Percentiles rank a stretch among this genome's conserved stretches.
phyloP scores from a whole-genome alignment of 2,113 vertebrate genomes.

The Leuciscus idus region DNA sequence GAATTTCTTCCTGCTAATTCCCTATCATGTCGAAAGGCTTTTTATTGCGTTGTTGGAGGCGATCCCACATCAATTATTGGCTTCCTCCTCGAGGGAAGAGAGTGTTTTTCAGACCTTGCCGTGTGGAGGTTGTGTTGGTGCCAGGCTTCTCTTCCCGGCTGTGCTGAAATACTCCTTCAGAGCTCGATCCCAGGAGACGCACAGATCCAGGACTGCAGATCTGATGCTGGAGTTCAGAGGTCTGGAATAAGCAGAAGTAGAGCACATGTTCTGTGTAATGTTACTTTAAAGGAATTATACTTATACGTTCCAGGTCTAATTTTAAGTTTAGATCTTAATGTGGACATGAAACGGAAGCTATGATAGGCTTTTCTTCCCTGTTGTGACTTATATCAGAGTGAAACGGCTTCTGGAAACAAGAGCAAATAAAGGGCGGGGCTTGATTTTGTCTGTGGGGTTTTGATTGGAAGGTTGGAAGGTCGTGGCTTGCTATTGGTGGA shows the following conservation, averaged over 20 bases:
- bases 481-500: too few relatives aligned
- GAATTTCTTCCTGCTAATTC: constrained; percentile 49
- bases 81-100: constrained; percentile 43
- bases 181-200: neutral
- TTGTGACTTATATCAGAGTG: too few relatives aligned
- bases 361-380: too few relatives aligned
- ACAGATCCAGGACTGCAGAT: neutral
- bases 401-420: too few relatives aligned
- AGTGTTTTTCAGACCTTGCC: constrained; percentile 24
- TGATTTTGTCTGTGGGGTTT: too few relatives aligned
- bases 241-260: neutral
- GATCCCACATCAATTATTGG: constrained; percentile 4
- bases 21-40: constrained; percentile 42
- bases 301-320: neutral
- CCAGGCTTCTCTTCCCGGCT: neutral
- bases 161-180: neutral
- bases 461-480: too few relatives aligned
- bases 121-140: constrained; percentile 33
- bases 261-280: neutral
- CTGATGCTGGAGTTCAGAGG: neutral
- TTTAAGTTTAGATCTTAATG: neutral
- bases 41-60: constrained; percentile 41
- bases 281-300: neutral
- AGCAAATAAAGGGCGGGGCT: too few relatives aligned
- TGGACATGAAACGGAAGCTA: too few relatives aligned